Evolutionary conservation across 2,113 vertebrate species (phyloP), one percentile per base, ranked within the genome.

Genomic region (Ploceus nigricollis): DNA sequence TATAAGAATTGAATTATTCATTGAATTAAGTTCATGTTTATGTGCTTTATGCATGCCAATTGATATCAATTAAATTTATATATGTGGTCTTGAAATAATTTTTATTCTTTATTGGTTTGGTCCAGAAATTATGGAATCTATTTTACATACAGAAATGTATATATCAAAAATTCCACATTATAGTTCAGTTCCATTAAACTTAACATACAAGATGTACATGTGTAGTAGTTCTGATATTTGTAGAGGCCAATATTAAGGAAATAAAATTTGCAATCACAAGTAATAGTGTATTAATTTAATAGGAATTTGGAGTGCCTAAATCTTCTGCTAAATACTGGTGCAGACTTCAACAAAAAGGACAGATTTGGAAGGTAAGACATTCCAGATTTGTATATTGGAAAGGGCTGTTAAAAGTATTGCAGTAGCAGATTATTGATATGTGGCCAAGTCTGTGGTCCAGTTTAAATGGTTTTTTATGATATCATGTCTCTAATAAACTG

Each of bases 241-340:
- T 58, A 90, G 63, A 63, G 35, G 42, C 44, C n/a, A 18, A 4
- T 51, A 45, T 40, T 69, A 70, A 57, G 53, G 39, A 63, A 89
- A 78, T 47, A 56, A 53, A 39, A 30, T 66, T 64, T 89, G 39
- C 68, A 73, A 45, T 89, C 42, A 21, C 31, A 50, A 93, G 24
- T 92, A 93, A 82, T 51, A 54, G 16, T 84, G 40, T 63, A 77
- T 96, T 96, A 48, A 65, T 92, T 95, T 81, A 77, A 57, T 97
- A 99, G 99, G 96, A 99, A 99, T 98, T 98, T 99, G 98, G 99
- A 99, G 98, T 99, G 99, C 98, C 98, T 99, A 95, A 99, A 99
- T 98, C 98, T 99, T 94, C 98, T 99, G 91, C 98, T 99, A 85
- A 99, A 99, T 97, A 99, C 98, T 66, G 99, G 99, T 93, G 98